phyloP scores from a whole-genome alignment of 1,140 invertebrate species.

The Danaus plexippus region DNA sequence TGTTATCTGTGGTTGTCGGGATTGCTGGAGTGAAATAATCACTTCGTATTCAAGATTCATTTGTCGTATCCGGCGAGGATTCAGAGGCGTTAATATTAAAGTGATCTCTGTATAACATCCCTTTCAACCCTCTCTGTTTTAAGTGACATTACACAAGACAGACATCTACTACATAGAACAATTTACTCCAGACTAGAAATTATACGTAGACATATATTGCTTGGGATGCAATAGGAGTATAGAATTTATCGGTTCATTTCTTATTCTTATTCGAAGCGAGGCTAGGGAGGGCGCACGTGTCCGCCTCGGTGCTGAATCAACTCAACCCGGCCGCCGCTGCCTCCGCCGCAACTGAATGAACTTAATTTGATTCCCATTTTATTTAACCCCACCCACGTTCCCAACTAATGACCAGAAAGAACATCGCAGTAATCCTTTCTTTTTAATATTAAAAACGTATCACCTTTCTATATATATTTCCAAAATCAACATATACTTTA shows the following conservation, averaged over 20 bases:
- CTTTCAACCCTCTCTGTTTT: too few species aligned
- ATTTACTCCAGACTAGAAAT: too few species aligned
- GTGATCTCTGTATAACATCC: too few species aligned
- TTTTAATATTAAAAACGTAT: slow-evolving; percentile 1
- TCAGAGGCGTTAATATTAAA: too few species aligned
- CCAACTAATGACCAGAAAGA: slow-evolving; percentile 60
- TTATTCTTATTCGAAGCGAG: slow-evolving; percentile 59
- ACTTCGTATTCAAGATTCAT: too few species aligned
- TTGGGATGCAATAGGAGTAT: slow-evolving; percentile 13
- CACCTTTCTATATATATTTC: neutral
- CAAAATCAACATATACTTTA: neutral
- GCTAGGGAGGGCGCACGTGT: slow-evolving; percentile 46
- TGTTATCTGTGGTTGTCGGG: too few species aligned
- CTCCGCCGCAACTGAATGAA: slow-evolving; percentile 61
- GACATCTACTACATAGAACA: too few species aligned
- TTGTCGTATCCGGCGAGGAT: too few species aligned
- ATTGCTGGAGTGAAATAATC: too few species aligned
- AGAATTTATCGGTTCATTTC: slow-evolving; percentile 57
- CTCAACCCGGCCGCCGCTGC: slow-evolving; percentile 49
- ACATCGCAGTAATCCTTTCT: slow-evolving; percentile 36
- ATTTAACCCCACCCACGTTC: slow-evolving; percentile 55
- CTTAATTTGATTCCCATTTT: slow-evolving; percentile 69
- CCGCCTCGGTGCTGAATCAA: slow-evolving; percentile 61
- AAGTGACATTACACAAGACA: too few species aligned
- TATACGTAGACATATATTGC: slow-evolving; percentile 4